Conservation (phyloP, 2,113 vertebrate species). For the Brachyhypopomus occidentalis region DNA sequence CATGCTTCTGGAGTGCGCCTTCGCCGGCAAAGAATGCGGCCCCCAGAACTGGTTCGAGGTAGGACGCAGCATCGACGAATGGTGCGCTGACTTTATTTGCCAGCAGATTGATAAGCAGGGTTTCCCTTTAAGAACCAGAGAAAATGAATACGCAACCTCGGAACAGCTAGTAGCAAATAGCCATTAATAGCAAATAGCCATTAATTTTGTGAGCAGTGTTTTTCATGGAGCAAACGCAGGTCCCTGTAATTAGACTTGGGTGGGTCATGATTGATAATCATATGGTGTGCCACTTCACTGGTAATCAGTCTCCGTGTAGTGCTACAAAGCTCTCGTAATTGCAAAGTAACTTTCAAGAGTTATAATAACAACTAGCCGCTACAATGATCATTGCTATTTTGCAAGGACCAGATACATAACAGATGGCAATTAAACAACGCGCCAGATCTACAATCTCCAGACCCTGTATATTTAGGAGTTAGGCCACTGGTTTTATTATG, state of each 20-base stretch:
- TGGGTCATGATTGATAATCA: conserved; percentile 43
- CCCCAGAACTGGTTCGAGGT: conserved; percentile 76
- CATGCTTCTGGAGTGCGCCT: conserved; percentile 90
- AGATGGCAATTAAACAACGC: not conserved
- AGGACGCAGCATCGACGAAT: no score
- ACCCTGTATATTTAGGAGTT: not conserved
- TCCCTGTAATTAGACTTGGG: conserved; percentile 29
- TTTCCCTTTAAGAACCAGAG: conserved; percentile 9
- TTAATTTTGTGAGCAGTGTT: conserved; percentile 25
- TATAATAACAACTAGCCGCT: conserved; percentile 4
- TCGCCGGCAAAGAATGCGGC: conserved; percentile 82
- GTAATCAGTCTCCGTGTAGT: conserved; percentile 27
- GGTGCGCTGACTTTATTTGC: not conserved
- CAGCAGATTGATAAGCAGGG: not conserved
- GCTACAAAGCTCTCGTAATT: conserved; percentile 12
- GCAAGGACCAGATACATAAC: not conserved
- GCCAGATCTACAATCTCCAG: not conserved
- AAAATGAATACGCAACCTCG: conserved; percentile 12
- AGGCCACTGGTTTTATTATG: not conserved
- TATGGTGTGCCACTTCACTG: conserved; percentile 23
- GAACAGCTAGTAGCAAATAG: conserved; percentile 21
- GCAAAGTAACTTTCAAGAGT: not conserved
- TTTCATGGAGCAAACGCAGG: not conserved
- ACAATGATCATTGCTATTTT: conserved; percentile 1
- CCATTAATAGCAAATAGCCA: no score